Evolutionary conservation across 1,140 invertebrate genomes (phyloP), one percentile per base, ranked within the genome.

Genomic region (Drosophila serrata): DNA sequence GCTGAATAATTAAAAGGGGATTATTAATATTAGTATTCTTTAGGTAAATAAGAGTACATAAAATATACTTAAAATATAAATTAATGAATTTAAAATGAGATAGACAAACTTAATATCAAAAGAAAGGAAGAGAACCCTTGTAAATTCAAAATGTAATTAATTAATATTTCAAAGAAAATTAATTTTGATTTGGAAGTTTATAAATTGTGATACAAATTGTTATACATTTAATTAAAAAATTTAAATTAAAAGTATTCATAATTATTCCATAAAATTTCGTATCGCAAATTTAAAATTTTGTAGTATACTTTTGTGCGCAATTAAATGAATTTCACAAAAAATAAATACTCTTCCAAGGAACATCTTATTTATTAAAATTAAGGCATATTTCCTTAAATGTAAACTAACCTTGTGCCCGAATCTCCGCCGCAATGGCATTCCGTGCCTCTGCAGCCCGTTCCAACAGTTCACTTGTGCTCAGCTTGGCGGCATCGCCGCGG

Each of bases 341-440:
- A 0, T 8, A 24, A n/a, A n/a, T n/a, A n/a, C n/a, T 24, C 15
- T 8, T 9, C 1, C 7, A 8, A 8, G 7, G 7, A 24, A 22
- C 42, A 22, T 42, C 17, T 19, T 2, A 19, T 13, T 22, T 22
- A 22, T 3, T 22, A 12, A 43, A 11, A 6, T 22, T 22, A 45
- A 42, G 11, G 6, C 4, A 1, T 0, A 19, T 49, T 49, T 11
- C 6, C 12, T 11, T 7, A 0, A 17, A 6, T 15, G 1, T 4
- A 15, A 15, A 63, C 72, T 82, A 22, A 92, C 91, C 81, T 33
- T 92, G 91, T 46, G 91, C 91, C 12, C 91, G 73, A n/a, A 92
- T 92, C 69, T 92, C 91, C 15, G 91, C 91, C 7, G 91, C 91
- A 24, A 92, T 88, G 46, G 91, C 88, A 61, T 91, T 86, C 29